These are phyloP conservation scores for Pomacea maculata DNA, from an alignment of 1,140 invertebrate genomes.

Conservation along the genomic window DNA sequence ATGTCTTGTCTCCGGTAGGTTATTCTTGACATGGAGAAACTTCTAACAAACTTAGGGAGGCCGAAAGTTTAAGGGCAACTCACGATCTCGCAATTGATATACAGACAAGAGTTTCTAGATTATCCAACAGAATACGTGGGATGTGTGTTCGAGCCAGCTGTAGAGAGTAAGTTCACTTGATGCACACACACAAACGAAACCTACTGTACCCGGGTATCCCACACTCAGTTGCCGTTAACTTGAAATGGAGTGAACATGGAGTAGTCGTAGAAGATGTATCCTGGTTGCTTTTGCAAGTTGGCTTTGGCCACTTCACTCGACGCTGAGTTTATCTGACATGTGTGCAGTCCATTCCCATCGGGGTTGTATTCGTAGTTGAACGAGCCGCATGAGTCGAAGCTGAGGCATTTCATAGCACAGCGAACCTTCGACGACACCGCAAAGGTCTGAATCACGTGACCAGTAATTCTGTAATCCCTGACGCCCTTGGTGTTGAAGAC, in stretches of 20 bases:
- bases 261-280: not conserved
- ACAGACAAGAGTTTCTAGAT: no score
- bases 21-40: no score
- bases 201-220: no score
- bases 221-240: no score
- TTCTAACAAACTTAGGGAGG: no score
- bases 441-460: not conserved
- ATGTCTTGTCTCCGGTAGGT: no score
- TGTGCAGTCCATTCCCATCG: not conserved
- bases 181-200: no score
- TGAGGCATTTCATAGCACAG: constrained; percentile 4
- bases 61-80: no score
- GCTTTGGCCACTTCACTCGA: not conserved
- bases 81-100: no score
- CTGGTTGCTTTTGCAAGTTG: not conserved
- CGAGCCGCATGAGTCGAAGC: not conserved
- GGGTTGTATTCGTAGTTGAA: not conserved
- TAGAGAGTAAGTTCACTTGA: no score
- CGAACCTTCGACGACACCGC: not conserved
- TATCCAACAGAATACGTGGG: no score
- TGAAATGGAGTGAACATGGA: not conserved
- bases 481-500: constrained; percentile 2
- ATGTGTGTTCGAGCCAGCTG: no score
- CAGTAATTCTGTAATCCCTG: not conserved
- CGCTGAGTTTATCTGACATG: constrained; percentile 7